Conservation (phyloP, 1,140 invertebrate species). For the Stenopsyche tienmushanensis region DNA sequence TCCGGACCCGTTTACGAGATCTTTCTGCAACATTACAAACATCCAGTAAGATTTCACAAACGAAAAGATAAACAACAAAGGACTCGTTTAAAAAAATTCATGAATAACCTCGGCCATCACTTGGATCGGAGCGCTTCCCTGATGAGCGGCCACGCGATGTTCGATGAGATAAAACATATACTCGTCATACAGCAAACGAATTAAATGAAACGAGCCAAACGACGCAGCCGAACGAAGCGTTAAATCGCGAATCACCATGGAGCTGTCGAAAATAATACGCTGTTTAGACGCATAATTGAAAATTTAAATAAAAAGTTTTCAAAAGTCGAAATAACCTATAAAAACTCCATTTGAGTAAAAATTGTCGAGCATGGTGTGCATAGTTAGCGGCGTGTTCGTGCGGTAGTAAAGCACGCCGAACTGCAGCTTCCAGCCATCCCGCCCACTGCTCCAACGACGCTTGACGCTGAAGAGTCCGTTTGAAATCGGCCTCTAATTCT, state of each 20-base stretch:
- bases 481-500: constrained; percentile 90
- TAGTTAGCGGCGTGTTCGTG: constrained; percentile 84
- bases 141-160: constrained; percentile 90
- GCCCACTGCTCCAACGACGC: constrained; percentile 97
- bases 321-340: constrained; percentile 69
- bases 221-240: constrained; percentile 94
- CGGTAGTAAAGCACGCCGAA: constrained; percentile 82
- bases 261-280: constrained; percentile 64
- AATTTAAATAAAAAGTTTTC: constrained; percentile 24
- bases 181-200: constrained; percentile 96
- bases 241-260: constrained; percentile 93
- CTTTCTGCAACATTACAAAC: constrained; percentile 24
- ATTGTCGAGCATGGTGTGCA: constrained; percentile 88
- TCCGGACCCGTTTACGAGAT: constrained; percentile 27
- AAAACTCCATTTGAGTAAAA: constrained; percentile 98
- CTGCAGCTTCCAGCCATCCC: constrained; percentile 91
- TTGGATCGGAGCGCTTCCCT: constrained; percentile 88
- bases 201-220: constrained; percentile 98
- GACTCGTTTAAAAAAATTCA: background rate
- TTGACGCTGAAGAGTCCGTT: constrained; percentile 86
- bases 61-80: background rate
- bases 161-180: constrained; percentile 99
- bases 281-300: too few relatives aligned
- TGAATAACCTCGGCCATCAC: constrained; percentile 67
- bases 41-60: background rate